These are phyloP conservation scores for Laodelphax striatellus DNA, from an alignment of 1,140 invertebrate species.

Conservation along the genomic window DNA sequence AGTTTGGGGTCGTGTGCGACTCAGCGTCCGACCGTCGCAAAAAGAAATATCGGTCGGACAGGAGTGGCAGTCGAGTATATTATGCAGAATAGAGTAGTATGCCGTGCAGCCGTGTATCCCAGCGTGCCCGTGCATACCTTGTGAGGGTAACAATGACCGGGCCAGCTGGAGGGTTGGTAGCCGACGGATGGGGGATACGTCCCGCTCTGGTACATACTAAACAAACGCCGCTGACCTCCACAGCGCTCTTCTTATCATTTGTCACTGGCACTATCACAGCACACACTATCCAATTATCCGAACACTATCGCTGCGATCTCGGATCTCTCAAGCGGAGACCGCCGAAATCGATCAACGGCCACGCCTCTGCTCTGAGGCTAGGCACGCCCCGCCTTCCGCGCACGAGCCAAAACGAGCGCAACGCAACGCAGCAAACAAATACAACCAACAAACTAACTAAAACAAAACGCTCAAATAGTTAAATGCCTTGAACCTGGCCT, in stretches of 20 bases:
- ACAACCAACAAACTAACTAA: not conserved
- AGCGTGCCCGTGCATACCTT: constrained; percentile 13
- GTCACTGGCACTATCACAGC: constrained; percentile 7
- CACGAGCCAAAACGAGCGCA: not conserved
- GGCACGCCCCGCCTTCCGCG: constrained; percentile 11
- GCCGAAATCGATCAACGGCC: constrained; percentile 15
- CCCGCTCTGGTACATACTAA: constrained; percentile 15
- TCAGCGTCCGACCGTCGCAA: no score
- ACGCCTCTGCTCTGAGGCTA: not conserved
- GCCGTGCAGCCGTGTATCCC: no score
- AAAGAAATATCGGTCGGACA: no score
- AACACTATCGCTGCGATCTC: constrained; percentile 6
- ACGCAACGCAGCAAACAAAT: not conserved
- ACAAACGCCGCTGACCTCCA: constrained; percentile 1
- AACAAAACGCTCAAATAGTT: constrained; percentile 9
- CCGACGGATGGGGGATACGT: constrained; percentile 15
- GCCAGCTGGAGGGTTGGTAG: constrained; percentile 20
- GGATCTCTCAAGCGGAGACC: constrained; percentile 5
- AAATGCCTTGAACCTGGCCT: constrained; percentile 50
- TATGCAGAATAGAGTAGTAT: no score
- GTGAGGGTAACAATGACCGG: constrained; percentile 20
- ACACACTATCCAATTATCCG: constrained; percentile 9
- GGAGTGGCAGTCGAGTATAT: no score
- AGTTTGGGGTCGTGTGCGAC: no score
- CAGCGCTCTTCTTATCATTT: not conserved